A percentile compares a stretch with the other conserved stretches of the same genome.
Conservation (phyloP, 92 coral and sea anemone species). For the Plumapathes pennacea region DNA sequence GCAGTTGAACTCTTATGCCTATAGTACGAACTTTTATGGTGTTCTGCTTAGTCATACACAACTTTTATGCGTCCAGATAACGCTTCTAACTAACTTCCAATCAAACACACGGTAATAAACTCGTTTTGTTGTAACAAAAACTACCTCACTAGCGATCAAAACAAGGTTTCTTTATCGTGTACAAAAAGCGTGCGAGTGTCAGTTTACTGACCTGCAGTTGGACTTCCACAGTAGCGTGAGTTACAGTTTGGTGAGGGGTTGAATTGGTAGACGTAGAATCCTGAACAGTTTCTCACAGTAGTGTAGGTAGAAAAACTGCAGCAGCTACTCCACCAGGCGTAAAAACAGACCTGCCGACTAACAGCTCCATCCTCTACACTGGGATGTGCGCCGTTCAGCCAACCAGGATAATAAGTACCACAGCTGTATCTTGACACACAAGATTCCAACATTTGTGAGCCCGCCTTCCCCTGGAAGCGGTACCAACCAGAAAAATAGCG, state of each 20-base stretch:
- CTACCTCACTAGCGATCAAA: no score
- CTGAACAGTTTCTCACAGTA: conserved; percentile 52
- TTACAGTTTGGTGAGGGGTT: neutral
- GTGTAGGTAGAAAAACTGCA: conserved; percentile 3
- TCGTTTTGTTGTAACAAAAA: no score
- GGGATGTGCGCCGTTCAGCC: conserved; percentile 40
- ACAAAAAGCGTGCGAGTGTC: no score
- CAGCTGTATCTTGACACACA: conserved; percentile 23
- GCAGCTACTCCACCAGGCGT: conserved; percentile 9
- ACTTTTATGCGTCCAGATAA: no score
- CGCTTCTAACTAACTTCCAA: no score
- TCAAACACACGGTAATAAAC: no score
- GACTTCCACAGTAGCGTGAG: conserved; percentile 23
- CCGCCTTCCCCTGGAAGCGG: conserved; percentile 58
- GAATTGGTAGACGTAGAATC: conserved; percentile 50
- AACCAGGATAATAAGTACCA: conserved; percentile 37
- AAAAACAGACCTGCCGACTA: conserved; percentile 19
- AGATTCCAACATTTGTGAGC: conserved; percentile 28
- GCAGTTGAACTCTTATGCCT: no score
- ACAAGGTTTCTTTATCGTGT: no score
- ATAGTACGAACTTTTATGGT: no score
- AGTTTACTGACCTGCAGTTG: no score
- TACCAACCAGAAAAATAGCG: conserved; percentile 21
- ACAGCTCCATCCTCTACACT: conserved; percentile 34
- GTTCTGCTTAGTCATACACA: no score